A percentile compares a stretch with the other conserved stretches of the same genome.
Conservation (phyloP, 35 echinoderm and acorn worm genomes). For the Hemicentrotus pulcherrimus region DNA sequence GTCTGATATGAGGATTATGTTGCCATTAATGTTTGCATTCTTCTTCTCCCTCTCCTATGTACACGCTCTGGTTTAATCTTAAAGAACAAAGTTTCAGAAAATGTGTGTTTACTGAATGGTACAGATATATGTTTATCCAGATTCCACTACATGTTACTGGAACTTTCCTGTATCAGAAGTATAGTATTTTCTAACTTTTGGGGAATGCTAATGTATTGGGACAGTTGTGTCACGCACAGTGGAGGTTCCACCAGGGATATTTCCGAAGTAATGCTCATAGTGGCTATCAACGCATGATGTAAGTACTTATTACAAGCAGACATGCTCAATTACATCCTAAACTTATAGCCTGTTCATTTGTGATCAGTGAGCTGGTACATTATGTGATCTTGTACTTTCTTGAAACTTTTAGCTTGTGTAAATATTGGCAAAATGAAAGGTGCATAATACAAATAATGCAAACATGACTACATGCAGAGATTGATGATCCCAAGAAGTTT, state of each 20-base stretch:
- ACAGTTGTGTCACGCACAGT: not conserved
- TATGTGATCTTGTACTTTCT: not conserved
- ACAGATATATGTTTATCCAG: not conserved
- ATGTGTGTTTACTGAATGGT: not conserved
- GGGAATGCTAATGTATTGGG: not conserved
- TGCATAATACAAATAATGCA: not conserved
- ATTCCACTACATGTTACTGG: not conserved
- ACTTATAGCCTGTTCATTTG: not conserved
- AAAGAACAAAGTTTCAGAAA: not conserved
- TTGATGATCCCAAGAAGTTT: not conserved
- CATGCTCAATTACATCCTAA: not conserved
- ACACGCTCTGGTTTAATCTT: not conserved
- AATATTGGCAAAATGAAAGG: too few relatives aligned
- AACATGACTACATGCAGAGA: not conserved
- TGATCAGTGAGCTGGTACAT: not conserved
- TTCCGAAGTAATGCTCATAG: not conserved
- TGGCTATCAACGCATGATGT: too few relatives aligned
- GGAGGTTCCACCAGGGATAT: not conserved
- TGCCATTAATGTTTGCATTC: too few relatives aligned
- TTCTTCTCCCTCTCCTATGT: too few relatives aligned
- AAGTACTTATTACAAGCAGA: not conserved
- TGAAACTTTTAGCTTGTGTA: not conserved
- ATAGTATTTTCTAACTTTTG: not conserved
- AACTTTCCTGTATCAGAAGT: not conserved
- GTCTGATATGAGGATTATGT: not conserved